phyloP scores from a whole-genome alignment of 92 coral and sea anemone species.

The Siderastrea radians region DNA sequence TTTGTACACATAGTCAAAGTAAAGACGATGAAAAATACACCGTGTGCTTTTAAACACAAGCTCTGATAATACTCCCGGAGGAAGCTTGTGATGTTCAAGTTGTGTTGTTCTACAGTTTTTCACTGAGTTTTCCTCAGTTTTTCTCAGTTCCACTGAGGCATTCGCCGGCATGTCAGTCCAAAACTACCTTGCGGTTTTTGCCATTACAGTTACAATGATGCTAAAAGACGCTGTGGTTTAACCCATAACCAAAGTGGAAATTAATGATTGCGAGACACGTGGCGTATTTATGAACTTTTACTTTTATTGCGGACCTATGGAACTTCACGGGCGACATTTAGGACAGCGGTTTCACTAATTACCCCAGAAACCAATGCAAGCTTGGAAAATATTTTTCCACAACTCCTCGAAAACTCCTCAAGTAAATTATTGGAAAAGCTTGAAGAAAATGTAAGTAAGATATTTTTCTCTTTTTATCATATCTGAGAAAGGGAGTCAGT shows the following conservation, averaged over 20 bases:
- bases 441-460: slow-evolving; percentile 9
- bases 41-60: no score
- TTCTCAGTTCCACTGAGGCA: no score
- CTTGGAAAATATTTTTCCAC: background rate
- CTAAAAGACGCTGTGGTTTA: background rate
- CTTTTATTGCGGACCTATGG: slow-evolving; percentile 21
- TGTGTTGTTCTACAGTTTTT: no score
- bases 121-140: no score
- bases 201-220: background rate
- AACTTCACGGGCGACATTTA: background rate
- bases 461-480: background rate
- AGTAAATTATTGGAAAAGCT: background rate
- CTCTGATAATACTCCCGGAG: no score
- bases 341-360: background rate
- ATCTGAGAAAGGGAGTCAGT: background rate
- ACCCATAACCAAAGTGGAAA: background rate
- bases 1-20: no score
- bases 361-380: slow-evolving; percentile 34
- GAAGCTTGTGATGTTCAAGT: no score
- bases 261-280: background rate
- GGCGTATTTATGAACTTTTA: background rate
- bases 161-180: no score
- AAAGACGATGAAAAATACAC: no score
- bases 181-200: background rate
- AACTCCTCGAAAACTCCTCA: background rate